Base-by-base conservation (phyloP, 1,140 invertebrate genomes). In the Cheumatopsyche charites region DNA sequence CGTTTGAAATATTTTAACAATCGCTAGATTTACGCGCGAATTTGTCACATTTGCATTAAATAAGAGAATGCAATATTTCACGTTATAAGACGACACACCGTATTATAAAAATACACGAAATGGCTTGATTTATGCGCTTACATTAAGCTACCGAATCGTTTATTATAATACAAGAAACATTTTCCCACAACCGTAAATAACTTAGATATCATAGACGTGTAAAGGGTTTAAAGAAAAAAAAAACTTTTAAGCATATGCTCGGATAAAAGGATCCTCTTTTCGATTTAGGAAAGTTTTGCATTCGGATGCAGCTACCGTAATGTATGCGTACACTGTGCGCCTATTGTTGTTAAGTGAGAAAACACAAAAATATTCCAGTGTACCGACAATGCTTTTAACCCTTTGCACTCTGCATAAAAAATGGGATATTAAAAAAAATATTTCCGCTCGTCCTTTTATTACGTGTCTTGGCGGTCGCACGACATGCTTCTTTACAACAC, bases 311-410 rank as follows among this genome's bases (percentile, higher is more conserved):
- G 23, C 69, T 70, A 72, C 70, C 67, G 70, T n/a, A 67, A 63
- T 55, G 36, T 36, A 9, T 9, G n/a, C n/a, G 26, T 49, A 67
- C 42, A 52, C 67, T 68, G 67, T 74, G 69, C 73, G 72, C 65
- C 70, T 66, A 71, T 74, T 74, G 73, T 74, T 69, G 69, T 15
- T 42, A 71, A 62, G 70, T 71, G 70, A 71, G 65, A 71, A 74
- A 71, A 52, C 65, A 61, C 62, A 29, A 36, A 58, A 26, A 55
- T 72, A 58, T 36, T 42, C 23, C 25, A 29, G n/a, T n/a, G n/a
- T n/a, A n/a, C n/a, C 19, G 29, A 36, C 73, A 74, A 72, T 23
- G 47, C 17, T 19, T 15, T 49, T 55, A 71, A 68, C 73, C 73
- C 73, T 71, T 74, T 52, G 47, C 47, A 52, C 47, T 15, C 47